Percentiles rank a stretch among this genome's conserved stretches.
phyloP scores from a whole-genome alignment of 2,113 vertebrate species.

The Leucoraja erinaceus region DNA sequence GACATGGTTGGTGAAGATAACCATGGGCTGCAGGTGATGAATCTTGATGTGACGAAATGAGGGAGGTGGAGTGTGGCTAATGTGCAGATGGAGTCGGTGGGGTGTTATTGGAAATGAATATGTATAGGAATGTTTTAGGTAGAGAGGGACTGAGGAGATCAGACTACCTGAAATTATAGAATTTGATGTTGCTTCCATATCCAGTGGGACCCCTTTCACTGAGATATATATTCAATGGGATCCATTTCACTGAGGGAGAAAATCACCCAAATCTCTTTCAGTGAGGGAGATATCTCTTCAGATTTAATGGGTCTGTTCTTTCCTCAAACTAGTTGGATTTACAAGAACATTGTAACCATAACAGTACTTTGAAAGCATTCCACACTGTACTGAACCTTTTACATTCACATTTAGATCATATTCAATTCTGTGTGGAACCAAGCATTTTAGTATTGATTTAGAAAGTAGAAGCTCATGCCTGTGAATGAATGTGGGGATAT shows the following conservation, averaged over 20 bases:
- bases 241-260: neutral
- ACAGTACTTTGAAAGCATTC: neutral
- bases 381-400: neutral
- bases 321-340: neutral
- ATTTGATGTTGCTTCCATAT: no score
- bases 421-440: neutral
- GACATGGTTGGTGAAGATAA: no score
- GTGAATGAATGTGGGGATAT: neutral
- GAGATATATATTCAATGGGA: neutral
- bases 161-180: no score
- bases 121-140: no score
- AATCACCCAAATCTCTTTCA: neutral
- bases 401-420: neutral
- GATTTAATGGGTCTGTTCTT: neutral
- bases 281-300: neutral
- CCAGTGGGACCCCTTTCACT: neutral
- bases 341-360: neutral
- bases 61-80: no score
- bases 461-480: neutral
- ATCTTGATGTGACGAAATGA: no score
- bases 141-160: no score
- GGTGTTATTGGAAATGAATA: no score
- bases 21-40: no score
- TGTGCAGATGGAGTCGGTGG: no score
- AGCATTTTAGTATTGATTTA: neutral